phyloP scores from a whole-genome alignment of 2,888 invertebrate species.

The Synergus itoensis region DNA sequence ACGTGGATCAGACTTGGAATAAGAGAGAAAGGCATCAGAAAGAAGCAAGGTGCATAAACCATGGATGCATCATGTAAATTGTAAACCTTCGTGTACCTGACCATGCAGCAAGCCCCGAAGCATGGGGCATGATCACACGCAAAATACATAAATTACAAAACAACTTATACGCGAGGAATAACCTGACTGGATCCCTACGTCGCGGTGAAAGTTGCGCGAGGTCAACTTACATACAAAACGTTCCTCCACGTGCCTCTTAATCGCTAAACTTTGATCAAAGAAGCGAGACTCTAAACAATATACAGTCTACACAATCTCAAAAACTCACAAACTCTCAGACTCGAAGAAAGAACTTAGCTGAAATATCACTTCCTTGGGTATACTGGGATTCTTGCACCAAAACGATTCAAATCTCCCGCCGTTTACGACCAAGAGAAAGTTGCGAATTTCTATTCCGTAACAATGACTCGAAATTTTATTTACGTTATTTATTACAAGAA shows the following conservation, averaged over 20 bases:
- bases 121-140: slow-evolving; percentile 69
- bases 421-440: neutral
- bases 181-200: slow-evolving; percentile 52
- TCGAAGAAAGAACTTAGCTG: neutral
- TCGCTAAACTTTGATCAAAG: slow-evolving; percentile 43
- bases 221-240: slow-evolving; percentile 65
- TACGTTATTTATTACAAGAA: neutral
- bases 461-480: neutral
- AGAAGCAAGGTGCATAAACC: slow-evolving; percentile 65
- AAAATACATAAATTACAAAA: slow-evolving; percentile 71
- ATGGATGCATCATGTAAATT: slow-evolving; percentile 57
- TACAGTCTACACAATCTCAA: neutral
- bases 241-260: slow-evolving; percentile 50
- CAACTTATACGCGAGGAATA: slow-evolving; percentile 51
- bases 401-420: neutral
- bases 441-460: neutral
- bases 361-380: neutral
- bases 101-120: slow-evolving; percentile 65
- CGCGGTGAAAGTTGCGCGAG: slow-evolving; percentile 74
- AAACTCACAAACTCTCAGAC: neutral
- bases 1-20: slow-evolving; percentile 15
- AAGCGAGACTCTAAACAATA: slow-evolving; percentile 48
- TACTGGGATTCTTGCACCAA: slow-evolving; percentile 47
- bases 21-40: slow-evolving; percentile 46
- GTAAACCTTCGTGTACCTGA: slow-evolving; percentile 68